phyloP scores from a whole-genome alignment of 1,140 invertebrate genomes.

The Branchinecta lynchi region DNA sequence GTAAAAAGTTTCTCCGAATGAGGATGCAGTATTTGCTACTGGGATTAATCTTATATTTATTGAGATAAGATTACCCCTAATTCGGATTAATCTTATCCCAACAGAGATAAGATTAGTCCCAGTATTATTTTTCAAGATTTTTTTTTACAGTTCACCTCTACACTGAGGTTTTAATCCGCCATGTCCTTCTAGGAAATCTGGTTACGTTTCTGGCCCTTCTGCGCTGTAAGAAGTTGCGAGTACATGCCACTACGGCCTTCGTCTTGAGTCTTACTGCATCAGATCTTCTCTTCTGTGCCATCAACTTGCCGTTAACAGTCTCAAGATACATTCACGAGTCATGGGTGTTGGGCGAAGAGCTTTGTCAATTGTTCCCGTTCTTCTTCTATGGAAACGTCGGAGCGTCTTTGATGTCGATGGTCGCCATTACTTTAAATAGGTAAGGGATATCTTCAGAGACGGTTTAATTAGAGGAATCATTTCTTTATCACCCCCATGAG shows the following conservation, averaged over 20 bases:
- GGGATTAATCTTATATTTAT: too few relatives aligned
- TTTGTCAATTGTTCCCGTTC: constrained; percentile 69
- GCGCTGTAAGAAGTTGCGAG: constrained; percentile 53
- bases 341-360: constrained; percentile 59
- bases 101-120: too few relatives aligned
- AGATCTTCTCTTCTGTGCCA: constrained; percentile 64
- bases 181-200: constrained; percentile 50
- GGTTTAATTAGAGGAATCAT: too few relatives aligned
- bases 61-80: too few relatives aligned
- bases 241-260: constrained; percentile 70
- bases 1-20: too few relatives aligned
- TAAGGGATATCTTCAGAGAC: constrained; percentile 29
- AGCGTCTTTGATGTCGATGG: constrained; percentile 70
- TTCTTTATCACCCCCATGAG: too few relatives aligned
- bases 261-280: constrained; percentile 68
- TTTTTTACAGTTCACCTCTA: too few relatives aligned
- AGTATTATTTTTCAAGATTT: too few relatives aligned
- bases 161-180: constrained; percentile 16
- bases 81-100: too few relatives aligned
- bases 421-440: constrained; percentile 75
- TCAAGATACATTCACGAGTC: constrained; percentile 59
- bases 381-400: constrained; percentile 80
- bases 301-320: constrained; percentile 68
- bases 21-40: too few relatives aligned
- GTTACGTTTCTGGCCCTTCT: constrained; percentile 58